Base-by-base conservation (phyloP, 1,140 invertebrate genomes). In the Nymphalis io region DNA sequence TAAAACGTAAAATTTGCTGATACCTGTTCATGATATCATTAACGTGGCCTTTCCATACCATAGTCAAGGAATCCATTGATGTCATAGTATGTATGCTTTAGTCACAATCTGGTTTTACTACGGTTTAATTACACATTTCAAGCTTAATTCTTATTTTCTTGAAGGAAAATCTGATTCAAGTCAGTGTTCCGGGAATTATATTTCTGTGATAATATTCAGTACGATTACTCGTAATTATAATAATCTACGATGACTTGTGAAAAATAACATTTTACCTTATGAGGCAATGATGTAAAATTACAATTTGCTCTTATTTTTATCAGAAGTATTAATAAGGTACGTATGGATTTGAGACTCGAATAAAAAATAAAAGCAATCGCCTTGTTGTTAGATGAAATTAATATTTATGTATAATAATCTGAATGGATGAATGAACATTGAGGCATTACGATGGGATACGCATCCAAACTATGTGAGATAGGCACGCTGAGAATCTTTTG, bases 71-170 rank as follows among this genome's bases (percentile, higher is more conserved):
- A 59, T 33, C 33, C 16, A 16, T 40, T 62, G 33, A 64, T 33
- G 48, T 68, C 48, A 61, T 60, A 63, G 21, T 20, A 53, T 38
- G 48, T 68, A 53, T 55, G 33, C 60, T 64, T 59, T 60, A 70
- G 55, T 70, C 68, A 60, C 51, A 20, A 44, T 58, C 60, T 48
- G 21, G 55, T 70, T 58, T 69, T 61, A 38, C 60, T 59, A 11
- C n/a, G 16, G 38, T 59, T 70, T 63, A 63, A 70, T 63, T 51
- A 48, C 55, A 60, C 38, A 57, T 57, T 40, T 46, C 12, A 44
- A 40, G 12, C 53, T 27, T 8, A 70, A 42, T 59, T 59, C 55
- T 55, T 13, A 64, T 33, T n/a, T 55, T 27, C 23, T 53, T 48
- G 42, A 48, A 64, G 57, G 60, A 70, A 70, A 70, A 70, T 64